phyloP scores from a whole-genome alignment of 2,113 vertebrate species.

The Indicator maculatus region DNA sequence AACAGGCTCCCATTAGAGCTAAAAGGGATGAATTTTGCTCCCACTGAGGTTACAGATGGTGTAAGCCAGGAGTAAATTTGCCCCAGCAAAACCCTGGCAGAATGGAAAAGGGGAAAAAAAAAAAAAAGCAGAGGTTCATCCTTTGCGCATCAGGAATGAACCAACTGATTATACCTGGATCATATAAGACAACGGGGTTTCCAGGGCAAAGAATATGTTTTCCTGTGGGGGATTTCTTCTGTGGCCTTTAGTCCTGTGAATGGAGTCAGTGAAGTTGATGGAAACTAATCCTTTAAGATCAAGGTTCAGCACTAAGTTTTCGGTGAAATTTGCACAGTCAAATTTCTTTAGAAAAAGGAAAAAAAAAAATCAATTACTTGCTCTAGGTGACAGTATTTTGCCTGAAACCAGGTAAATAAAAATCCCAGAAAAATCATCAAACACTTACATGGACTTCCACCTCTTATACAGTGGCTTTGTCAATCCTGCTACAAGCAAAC shows the following conservation, averaged over 20 bases:
- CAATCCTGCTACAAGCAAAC: neutral
- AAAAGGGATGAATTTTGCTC: slow-evolving; percentile 41
- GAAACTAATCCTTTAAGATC: neutral
- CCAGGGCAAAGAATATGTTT: slow-evolving; percentile 12
- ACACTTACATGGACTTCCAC: neutral
- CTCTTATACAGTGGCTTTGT: neutral
- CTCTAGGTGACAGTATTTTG: neutral
- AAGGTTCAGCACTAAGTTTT: neutral
- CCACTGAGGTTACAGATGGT: neutral
- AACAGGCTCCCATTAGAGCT: slow-evolving; percentile 33
- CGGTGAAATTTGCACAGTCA: neutral
- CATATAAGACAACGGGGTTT: neutral
- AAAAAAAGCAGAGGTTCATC: neutral
- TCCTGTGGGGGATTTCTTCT: slow-evolving; percentile 3
- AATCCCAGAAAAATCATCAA: neutral
- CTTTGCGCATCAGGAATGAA: neutral
- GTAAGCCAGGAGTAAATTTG: slow-evolving; percentile 9
- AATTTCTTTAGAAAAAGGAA: no score
- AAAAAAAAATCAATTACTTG: neutral
- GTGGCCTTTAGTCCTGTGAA: neutral
- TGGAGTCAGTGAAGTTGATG: neutral
- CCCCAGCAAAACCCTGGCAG: neutral
- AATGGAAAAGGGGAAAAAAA: neutral
- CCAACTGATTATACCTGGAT: neutral
- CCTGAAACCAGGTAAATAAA: neutral